A percentile compares a stretch with the other conserved stretches of the same genome.
These are phyloP conservation scores for Pimpla rufipes DNA, from an alignment of 2,888 invertebrate genomes.

Conservation along the genomic window DNA sequence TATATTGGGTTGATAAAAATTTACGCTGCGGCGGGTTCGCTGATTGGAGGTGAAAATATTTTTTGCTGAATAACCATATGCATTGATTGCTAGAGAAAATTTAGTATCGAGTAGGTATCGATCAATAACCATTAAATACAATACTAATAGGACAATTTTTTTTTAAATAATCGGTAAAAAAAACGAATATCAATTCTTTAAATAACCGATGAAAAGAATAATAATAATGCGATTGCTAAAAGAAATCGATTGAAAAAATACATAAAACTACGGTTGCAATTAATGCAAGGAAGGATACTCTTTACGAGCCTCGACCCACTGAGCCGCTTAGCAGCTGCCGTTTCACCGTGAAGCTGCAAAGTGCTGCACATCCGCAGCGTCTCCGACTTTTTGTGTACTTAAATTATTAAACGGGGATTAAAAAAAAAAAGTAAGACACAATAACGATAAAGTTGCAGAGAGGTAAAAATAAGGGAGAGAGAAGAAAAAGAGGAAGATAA, in stretches of 20 bases:
- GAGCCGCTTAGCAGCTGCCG: neutral
- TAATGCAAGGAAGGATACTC: conserved; percentile 3
- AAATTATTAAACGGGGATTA: conserved; percentile 18
- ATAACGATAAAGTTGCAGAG: conserved; percentile 30
- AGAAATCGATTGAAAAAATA: neutral
- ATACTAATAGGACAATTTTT: too few species aligned
- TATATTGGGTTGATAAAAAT: neutral
- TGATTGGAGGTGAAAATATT: neutral
- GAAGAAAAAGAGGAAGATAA: conserved; percentile 24
- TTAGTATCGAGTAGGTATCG: too few species aligned
- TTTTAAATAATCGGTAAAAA: too few species aligned
- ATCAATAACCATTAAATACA: too few species aligned
- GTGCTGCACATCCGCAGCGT: conserved; percentile 15
- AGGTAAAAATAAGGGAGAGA: neutral
- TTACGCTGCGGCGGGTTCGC: neutral
- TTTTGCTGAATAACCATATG: too few species aligned
- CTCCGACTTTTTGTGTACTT: neutral
- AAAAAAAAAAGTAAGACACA: neutral
- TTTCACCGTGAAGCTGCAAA: neutral
- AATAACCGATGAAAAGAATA: too few species aligned
- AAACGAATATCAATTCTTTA: too few species aligned
- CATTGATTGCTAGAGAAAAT: too few species aligned
- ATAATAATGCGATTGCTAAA: too few species aligned
- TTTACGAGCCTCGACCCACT: neutral
- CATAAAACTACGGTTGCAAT: neutral